These are phyloP conservation scores for Megalops atlanticus DNA, from an alignment of 2,113 vertebrate genomes.

Conservation along the genomic window DNA sequence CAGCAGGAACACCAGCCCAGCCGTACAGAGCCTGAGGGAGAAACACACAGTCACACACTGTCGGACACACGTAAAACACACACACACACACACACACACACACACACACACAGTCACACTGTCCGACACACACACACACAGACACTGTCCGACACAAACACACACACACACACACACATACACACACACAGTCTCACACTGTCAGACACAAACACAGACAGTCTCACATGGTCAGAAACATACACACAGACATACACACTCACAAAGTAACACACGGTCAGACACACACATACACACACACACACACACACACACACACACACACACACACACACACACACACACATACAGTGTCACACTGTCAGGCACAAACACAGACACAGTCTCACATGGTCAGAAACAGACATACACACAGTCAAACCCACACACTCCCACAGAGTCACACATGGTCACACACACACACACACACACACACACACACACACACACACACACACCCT, in stretches of 20 bases:
- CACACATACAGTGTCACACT: too few relatives aligned
- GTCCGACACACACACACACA: too few relatives aligned
- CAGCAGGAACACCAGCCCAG: conserved; percentile 40
- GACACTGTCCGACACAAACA: background rate
- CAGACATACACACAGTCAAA: background rate
- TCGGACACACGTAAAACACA: background rate
- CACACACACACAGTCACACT: too few relatives aligned
- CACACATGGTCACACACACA: too few relatives aligned
- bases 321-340: background rate
- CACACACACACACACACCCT: background rate
- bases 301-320: background rate
- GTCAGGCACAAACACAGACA: too few relatives aligned
- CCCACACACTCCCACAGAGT: too few relatives aligned
- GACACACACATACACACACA: background rate
- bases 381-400: too few relatives aligned
- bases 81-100: too few relatives aligned
- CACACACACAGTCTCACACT: too few relatives aligned
- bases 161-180: too few relatives aligned
- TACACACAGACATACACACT: background rate
- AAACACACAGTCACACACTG: conserved; percentile 12
- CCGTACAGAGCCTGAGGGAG: conserved; percentile 49
- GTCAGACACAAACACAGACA: background rate
- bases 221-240: background rate
- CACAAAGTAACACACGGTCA: too few relatives aligned
- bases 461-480: too few relatives aligned